A percentile compares a stretch with the other conserved stretches of the same genome.
Conservation (phyloP, 2,888 invertebrate species). For the Calameuta idolon region DNA sequence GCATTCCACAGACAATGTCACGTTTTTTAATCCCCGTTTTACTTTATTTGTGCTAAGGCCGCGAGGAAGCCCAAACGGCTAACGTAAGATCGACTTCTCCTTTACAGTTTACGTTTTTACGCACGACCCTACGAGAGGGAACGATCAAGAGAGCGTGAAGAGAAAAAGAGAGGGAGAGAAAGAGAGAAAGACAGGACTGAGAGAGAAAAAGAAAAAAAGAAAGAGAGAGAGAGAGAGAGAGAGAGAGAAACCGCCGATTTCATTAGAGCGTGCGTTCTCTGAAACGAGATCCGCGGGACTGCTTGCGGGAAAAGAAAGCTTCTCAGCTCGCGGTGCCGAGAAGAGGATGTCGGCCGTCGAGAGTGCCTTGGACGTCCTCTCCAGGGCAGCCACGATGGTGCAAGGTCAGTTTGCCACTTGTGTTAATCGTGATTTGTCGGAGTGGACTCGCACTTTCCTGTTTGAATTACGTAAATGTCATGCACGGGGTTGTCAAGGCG, state of each 20-base stretch:
- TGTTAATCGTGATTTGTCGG: not conserved
- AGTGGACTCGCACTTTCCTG: not conserved
- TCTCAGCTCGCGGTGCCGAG: constrained; percentile 10
- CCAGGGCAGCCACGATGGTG: constrained; percentile 90
- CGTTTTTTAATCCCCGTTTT: constrained; percentile 66
- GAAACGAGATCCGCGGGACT: constrained; percentile 17
- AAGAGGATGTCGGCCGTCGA: constrained; percentile 78
- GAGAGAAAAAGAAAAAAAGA: not conserved
- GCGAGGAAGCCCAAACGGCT: constrained; percentile 47
- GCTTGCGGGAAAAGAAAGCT: constrained; percentile 20
- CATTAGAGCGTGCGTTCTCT: not conserved
- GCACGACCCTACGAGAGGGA: constrained; percentile 10
- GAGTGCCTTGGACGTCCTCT: constrained; percentile 87
- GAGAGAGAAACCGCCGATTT: constrained; percentile 14
- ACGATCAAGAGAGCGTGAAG: constrained; percentile 1
- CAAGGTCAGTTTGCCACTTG: constrained; percentile 69
- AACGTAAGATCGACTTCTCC: constrained; percentile 29
- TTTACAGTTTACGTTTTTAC: constrained; percentile 15
- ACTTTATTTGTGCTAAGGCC: constrained; percentile 57
- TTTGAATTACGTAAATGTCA: not conserved
- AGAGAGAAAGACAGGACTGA: not conserved
- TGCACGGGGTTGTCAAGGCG: not conserved
- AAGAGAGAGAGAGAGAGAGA: constrained; percentile 10
- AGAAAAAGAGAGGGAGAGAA: not conserved
- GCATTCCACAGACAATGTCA: constrained; percentile 67